Conservation (phyloP, 1,140 invertebrate species). For the Drosophila lowei region DNA sequence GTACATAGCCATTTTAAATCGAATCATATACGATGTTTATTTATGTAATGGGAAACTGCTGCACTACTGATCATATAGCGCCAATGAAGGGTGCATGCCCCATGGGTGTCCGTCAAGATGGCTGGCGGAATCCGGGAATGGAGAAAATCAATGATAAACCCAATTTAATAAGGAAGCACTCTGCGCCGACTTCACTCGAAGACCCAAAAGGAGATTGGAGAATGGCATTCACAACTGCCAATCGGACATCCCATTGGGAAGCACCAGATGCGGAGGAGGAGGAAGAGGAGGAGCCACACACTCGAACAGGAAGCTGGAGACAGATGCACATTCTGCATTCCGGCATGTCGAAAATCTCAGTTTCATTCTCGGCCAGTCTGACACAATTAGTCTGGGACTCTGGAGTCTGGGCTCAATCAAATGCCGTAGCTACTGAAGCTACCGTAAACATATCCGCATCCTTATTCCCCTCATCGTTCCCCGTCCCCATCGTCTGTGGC, state of each 20-base stretch:
- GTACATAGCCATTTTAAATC: too few species aligned
- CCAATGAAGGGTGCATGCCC: too few species aligned
- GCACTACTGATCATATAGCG: too few species aligned
- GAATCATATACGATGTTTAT: too few species aligned
- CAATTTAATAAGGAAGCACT: too few species aligned
- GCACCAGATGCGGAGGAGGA: background rate
- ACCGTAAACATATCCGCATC: background rate
- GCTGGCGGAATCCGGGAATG: too few species aligned
- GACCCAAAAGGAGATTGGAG: too few species aligned
- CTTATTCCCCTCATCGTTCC: background rate
- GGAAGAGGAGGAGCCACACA: background rate
- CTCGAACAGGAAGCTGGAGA: conserved; percentile 18
- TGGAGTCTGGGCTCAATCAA: conserved; percentile 47
- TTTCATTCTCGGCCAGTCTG: conserved; percentile 4
- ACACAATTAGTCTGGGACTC: conserved; percentile 30
- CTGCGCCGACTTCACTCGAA: too few species aligned
- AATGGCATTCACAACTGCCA: too few species aligned
- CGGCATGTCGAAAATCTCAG: conserved; percentile 26
- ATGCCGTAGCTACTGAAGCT: conserved; percentile 19
- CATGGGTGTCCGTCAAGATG: too few species aligned
- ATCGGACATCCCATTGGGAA: background rate
- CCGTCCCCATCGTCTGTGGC: background rate
- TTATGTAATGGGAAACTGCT: too few species aligned
- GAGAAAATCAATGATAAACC: too few species aligned
- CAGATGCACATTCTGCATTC: conserved; percentile 17